Conservation (phyloP, 1,140 invertebrate genomes). For the Sminthurides bifidus region DNA sequence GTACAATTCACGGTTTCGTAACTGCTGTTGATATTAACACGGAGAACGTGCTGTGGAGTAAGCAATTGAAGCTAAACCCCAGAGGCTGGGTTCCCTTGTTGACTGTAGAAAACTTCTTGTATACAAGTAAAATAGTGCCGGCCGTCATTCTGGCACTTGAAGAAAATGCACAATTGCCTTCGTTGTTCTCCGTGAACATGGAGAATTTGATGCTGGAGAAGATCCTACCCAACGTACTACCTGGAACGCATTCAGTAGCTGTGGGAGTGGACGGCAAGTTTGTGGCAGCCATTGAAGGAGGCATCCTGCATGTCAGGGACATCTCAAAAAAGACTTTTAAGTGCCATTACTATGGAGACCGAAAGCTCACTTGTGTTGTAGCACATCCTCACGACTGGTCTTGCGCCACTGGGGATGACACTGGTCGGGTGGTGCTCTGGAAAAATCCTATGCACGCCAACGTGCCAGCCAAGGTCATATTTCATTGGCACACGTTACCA, state of each 20-base stretch:
- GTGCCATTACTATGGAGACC: slow-evolving; percentile 23
- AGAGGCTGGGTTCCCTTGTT: slow-evolving; percentile 1
- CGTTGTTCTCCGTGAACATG: slow-evolving; percentile 11
- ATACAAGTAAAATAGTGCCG: background rate
- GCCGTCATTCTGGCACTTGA: background rate
- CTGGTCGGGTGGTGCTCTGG: slow-evolving; percentile 56
- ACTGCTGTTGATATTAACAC: background rate
- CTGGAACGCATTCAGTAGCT: slow-evolving; percentile 25
- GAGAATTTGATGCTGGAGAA: slow-evolving; percentile 11
- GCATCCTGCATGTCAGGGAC: slow-evolving; percentile 36
- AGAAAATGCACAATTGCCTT: slow-evolving; percentile 1
- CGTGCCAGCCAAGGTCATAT: slow-evolving; percentile 42
- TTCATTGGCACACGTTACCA: slow-evolving; percentile 69
- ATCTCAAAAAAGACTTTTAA: slow-evolving; percentile 31
- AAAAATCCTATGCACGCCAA: slow-evolving; percentile 35
- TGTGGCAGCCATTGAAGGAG: slow-evolving; percentile 35
- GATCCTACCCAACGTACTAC: slow-evolving; percentile 10
- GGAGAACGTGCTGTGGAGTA: background rate
- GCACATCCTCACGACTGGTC: slow-evolving; percentile 54
- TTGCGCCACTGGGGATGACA: slow-evolving; percentile 56
- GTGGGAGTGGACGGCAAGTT: slow-evolving; percentile 29
- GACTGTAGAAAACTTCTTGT: background rate
- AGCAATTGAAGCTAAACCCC: background rate
- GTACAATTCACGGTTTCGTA: slow-evolving; percentile 1
- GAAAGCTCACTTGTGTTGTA: slow-evolving; percentile 51